Conservation (phyloP, 2,797 vertebrate genomes). For the Heliangelus exortis region DNA sequence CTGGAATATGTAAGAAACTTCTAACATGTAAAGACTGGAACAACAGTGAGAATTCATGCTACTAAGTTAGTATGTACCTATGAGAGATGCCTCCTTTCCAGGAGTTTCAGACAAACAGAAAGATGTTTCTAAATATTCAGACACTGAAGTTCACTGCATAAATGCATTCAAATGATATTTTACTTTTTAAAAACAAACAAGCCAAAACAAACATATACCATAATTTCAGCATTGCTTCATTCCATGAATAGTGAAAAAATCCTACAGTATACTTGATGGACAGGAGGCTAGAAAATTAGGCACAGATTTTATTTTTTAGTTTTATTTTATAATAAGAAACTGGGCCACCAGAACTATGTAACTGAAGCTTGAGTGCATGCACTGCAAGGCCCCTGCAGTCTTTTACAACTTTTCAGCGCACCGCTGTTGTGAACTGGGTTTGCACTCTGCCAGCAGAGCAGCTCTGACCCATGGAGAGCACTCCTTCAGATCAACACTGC, state of each 20-base stretch:
- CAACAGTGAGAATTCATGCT: background rate
- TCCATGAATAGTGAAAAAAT: constrained; percentile 49
- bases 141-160: background rate
- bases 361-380: constrained; percentile 77
- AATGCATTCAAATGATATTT: background rate
- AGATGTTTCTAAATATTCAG: background rate
- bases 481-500: constrained; percentile 88
- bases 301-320: constrained; percentile 80
- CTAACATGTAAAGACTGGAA: background rate
- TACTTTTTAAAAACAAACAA: constrained; percentile 14
- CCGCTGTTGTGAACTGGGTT: constrained; percentile 83
- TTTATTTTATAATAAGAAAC: constrained; percentile 80
- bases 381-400: constrained; percentile 79
- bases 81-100: background rate
- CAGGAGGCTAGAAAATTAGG: constrained; percentile 77
- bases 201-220: background rate
- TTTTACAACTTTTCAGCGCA: constrained; percentile 80
- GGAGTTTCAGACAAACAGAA: background rate
- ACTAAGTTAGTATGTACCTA: background rate
- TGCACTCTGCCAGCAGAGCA: constrained; percentile 86
- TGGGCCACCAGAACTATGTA: constrained; percentile 76
- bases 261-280: constrained; percentile 62
- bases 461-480: constrained; percentile 93
- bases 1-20: background rate
- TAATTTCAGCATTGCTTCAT: constrained; percentile 43